These are phyloP conservation scores for Ciconia stormi DNA, from an alignment of 2,113 vertebrate genomes.

Conservation along the genomic window DNA sequence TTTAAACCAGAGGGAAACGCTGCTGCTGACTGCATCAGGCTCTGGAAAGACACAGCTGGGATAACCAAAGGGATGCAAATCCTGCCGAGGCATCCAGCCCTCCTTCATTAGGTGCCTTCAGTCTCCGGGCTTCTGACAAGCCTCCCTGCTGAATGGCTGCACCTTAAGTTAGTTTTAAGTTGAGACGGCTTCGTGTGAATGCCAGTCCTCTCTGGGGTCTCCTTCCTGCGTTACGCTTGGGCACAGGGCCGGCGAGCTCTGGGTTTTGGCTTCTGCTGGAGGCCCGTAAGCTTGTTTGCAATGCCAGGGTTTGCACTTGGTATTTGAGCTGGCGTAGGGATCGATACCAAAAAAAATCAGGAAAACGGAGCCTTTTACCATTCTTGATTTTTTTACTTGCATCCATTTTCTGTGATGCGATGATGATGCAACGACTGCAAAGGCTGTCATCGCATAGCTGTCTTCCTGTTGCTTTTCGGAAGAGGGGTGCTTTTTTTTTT, in stretches of 20 bases:
- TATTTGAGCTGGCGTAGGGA: neutral
- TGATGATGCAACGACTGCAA: neutral
- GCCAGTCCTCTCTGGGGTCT: too few relatives aligned
- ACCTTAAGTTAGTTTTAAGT: neutral
- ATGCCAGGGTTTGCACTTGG: neutral
- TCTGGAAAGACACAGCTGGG: neutral
- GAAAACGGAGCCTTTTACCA: neutral
- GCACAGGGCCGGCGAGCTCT: neutral
- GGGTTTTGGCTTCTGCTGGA: neutral
- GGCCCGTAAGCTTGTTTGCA: accelerated
- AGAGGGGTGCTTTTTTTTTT: neutral
- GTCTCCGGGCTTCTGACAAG: neutral
- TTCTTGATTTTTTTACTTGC: accelerated
- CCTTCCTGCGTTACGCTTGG: accelerated
- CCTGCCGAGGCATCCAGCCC: neutral
- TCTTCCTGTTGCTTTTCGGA: neutral
- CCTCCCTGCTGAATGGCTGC: neutral
- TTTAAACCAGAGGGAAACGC: neutral
- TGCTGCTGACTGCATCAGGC: neutral
- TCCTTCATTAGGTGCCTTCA: neutral
- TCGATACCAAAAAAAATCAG: too few relatives aligned
- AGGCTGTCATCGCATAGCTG: accelerated
- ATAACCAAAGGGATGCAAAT: neutral
- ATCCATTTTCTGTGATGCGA: accelerated
- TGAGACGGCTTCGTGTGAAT: neutral